phyloP scores from a whole-genome alignment of 2,113 vertebrate genomes.

The Neopipo cinnamomea region DNA sequence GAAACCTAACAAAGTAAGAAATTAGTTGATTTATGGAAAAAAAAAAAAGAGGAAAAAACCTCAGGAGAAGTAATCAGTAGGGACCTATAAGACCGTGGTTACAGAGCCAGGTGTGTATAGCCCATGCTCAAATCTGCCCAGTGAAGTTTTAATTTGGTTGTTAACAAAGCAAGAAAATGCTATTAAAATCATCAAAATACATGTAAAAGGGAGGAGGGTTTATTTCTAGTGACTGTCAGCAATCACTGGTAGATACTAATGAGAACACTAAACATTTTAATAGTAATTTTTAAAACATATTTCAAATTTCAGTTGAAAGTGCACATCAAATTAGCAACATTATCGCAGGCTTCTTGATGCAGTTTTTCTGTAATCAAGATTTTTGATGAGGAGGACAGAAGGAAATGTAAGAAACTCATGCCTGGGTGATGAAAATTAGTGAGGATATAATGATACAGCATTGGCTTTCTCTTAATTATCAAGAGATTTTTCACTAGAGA shows the following conservation, averaged over 20 bases:
- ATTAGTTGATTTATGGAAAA: neutral
- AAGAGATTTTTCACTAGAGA: neutral
- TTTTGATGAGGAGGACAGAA: neutral
- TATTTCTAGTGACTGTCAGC: neutral
- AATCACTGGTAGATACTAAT: neutral
- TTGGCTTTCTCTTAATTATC: neutral
- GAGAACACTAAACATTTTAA: neutral
- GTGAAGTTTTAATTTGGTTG: neutral
- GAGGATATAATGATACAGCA: neutral
- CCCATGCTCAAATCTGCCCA: neutral
- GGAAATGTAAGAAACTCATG: neutral
- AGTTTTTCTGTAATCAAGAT: neutral
- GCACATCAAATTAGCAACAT: neutral
- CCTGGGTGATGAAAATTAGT: neutral
- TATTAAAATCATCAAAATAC: neutral
- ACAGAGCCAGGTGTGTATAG: neutral
- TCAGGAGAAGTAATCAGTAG: neutral
- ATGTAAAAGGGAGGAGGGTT: neutral
- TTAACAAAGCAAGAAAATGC: neutral
- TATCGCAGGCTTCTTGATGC: neutral
- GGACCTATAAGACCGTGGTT: neutral
- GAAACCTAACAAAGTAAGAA: neutral
- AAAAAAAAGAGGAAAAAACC: neutral
- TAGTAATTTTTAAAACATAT: neutral
- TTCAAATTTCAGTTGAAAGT: neutral